Evolutionary conservation across 2,113 vertebrate genomes (phyloP), one percentile per base, ranked within the genome.

Genomic region (Tragelaphus scriptus): DNA sequence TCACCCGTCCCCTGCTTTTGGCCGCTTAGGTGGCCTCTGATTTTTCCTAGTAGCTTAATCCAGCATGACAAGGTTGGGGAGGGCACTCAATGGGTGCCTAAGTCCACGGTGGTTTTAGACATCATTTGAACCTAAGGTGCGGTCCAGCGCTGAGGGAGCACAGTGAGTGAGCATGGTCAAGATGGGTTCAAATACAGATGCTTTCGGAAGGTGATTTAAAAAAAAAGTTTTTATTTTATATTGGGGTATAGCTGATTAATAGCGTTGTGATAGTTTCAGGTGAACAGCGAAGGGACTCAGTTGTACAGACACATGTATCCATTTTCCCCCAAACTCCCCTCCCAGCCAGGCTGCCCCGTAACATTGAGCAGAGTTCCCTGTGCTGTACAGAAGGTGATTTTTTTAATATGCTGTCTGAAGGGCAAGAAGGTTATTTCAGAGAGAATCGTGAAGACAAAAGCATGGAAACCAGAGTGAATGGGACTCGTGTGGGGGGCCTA

Each of bases 81-180:
- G 88, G 19, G n/a, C 44, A 3, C 26, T 59, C 23, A 40, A 0
- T 2, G 36, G 30, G 53, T 25, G 36, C 56, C 12, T 2, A 16
- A 1, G 11, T 44, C 84, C 36, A 7, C 0, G 1, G 28, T 3
- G 9, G 25, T 40, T n/a, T 58, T 30, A 23, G 10, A 32, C 23
- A 17, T 8, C 9, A 3, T 32, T 88, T 87, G 55, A 77, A 36
- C 26, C 3, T 77, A 63, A 59, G 47, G 56, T 32, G 14, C 2
- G 5, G 75, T 51, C 59, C 3, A 26, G 17, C 1, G 1, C 58
- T 19, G 47, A 49, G 82, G 21, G 19, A 75, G 28, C 19, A 6
- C 7, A 0, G 32, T 19, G 9, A 21, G 8, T 15, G 7, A 21
- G 5, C 28, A 47, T n/a, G 59, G 63, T 11, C 40, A 25, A 40